Evolutionary conservation across 2,888 invertebrate genomes (phyloP).

Genomic region (Nephrotoma appendiculata): DNA sequence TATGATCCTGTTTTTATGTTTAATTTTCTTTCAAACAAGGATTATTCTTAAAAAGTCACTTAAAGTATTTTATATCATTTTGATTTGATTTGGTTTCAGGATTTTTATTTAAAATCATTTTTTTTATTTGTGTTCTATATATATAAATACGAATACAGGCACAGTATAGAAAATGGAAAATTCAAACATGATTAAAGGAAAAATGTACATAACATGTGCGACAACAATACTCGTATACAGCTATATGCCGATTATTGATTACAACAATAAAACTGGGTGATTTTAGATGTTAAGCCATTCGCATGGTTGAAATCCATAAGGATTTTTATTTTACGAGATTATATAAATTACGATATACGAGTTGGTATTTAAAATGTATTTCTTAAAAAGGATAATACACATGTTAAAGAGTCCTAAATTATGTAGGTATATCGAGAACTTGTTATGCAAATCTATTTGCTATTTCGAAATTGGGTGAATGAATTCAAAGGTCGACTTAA

Average conservation of each 20-base stretch:
- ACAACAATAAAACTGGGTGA: neutral
- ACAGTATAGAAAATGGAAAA: neutral
- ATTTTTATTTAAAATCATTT: neutral
- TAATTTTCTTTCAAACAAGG: neutral
- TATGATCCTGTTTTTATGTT: constrained; percentile 1
- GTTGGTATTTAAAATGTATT: neutral
- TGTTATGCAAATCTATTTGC: neutral
- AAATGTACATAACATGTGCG: neutral
- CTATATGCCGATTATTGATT: neutral
- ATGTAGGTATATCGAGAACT: neutral
- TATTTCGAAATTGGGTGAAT: neutral
- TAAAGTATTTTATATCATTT: neutral
- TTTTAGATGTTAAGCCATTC: neutral
- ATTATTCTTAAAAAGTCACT: constrained; percentile 4
- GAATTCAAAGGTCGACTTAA: neutral
- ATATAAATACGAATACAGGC: neutral
- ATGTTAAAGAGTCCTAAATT: neutral
- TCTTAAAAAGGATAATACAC: neutral
- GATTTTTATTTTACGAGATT: neutral
- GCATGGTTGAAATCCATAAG: neutral
- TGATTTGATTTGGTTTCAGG: neutral
- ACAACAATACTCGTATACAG: neutral
- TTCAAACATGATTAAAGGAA: neutral
- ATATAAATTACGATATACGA: neutral
- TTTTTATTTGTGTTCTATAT: neutral